A percentile compares a stretch with the other conserved stretches of the same genome.
Conservation (phyloP, 1,140 invertebrate species). For the Drosophila rufa region DNA sequence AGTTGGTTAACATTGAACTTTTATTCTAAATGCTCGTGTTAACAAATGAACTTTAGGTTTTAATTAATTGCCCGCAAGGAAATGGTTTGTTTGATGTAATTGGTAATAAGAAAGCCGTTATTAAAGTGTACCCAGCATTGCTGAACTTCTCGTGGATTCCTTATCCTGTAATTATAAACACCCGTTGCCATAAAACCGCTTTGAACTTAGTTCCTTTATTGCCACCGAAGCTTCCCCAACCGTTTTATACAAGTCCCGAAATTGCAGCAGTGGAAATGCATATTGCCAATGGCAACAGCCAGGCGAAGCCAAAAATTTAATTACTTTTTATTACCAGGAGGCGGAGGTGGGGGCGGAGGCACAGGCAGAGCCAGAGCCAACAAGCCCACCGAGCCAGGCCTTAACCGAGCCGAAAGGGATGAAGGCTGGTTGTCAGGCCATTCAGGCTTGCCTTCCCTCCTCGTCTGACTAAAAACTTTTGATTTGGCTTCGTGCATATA, state of each 20-base stretch:
- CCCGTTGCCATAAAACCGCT: conserved; percentile 27
- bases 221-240: neutral
- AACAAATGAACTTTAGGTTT: too few species aligned
- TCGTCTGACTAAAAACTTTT: conserved; percentile 57
- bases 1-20: neutral
- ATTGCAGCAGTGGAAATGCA: conserved; percentile 45
- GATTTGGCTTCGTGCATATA: conserved; percentile 65
- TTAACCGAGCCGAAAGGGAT: conserved; percentile 25
- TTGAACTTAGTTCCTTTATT: conserved; percentile 39
- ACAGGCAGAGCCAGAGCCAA: conserved; percentile 27
- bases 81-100: conserved; percentile 5
- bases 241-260: conserved; percentile 30
- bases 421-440: conserved; percentile 34
- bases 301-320: conserved; percentile 67
- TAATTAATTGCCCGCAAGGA: neutral
- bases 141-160: conserved; percentile 2
- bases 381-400: conserved; percentile 19
- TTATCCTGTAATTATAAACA: conserved; percentile 32
- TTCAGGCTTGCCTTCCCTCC: conserved; percentile 13
- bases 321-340: conserved; percentile 70
- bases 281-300: conserved; percentile 49
- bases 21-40: too few species aligned
- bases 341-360: neutral
- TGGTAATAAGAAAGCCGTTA: neutral
- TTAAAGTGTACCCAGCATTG: neutral